Conservation (phyloP, 2,797 vertebrate genomes). For the Clarias laeviceps region DNA sequence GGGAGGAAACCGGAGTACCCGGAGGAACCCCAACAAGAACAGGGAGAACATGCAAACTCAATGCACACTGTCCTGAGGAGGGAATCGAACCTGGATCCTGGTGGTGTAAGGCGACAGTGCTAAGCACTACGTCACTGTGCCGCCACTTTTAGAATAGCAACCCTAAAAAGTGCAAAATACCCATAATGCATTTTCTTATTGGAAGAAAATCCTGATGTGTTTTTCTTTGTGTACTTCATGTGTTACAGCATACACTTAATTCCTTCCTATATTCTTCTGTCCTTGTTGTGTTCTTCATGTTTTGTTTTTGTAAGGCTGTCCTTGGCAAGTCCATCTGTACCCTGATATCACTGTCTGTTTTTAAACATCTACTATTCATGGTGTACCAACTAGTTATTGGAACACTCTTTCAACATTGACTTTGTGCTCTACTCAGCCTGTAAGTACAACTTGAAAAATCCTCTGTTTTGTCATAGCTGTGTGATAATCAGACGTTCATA, state of each 20-base stretch:
- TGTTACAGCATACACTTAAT: not conserved
- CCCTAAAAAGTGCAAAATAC: not conserved
- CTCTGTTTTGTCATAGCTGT: not conserved
- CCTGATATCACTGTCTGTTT: not conserved
- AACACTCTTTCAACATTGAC: too few relatives aligned
- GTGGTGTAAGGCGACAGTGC: too few relatives aligned
- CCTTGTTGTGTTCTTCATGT: not conserved
- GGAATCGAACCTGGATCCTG: too few relatives aligned
- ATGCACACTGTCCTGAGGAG: too few relatives aligned
- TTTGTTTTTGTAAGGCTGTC: not conserved
- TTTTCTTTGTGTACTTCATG: not conserved
- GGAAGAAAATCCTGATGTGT: not conserved
- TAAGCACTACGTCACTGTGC: too few relatives aligned
- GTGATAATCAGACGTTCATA: not conserved
- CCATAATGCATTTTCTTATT: not conserved
- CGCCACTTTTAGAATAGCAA: not conserved
- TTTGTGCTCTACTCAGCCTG: not conserved
- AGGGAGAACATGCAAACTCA: too few relatives aligned
- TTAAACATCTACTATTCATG: not conserved
- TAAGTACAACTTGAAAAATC: not conserved
- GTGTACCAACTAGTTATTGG: too few relatives aligned
- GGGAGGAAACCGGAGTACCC: too few relatives aligned
- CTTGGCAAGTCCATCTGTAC: not conserved
- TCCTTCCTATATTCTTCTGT: not conserved
- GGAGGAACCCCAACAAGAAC: too few relatives aligned